A percentile compares a stretch with the other conserved stretches of the same genome.
Conservation (phyloP, 2,113 vertebrate genomes). For the Lophura nycthemera region DNA sequence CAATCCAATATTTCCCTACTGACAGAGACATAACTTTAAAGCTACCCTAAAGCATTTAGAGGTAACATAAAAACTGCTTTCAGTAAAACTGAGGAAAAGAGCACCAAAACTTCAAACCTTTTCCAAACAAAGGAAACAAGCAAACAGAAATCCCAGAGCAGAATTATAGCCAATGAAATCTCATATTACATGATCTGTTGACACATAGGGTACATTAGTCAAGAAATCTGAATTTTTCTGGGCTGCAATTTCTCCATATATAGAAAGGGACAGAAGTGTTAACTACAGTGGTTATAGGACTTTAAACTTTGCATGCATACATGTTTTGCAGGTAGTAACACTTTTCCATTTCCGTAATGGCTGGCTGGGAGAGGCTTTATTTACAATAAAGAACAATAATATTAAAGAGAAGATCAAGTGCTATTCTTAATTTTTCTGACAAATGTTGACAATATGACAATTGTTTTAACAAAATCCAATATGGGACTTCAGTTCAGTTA, state of each 20-base stretch:
- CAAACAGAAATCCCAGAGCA: slow-evolving; percentile 12
- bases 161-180: slow-evolving; percentile 32
- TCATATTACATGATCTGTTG: slow-evolving; percentile 27
- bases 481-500: background rate
- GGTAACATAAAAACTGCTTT: slow-evolving; percentile 46
- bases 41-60: slow-evolving; percentile 26
- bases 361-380: background rate
- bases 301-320: background rate
- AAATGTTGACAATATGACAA: background rate
- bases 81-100: slow-evolving; percentile 16
- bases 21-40: slow-evolving; percentile 36
- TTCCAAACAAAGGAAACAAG: slow-evolving; percentile 37
- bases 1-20: slow-evolving; percentile 31
- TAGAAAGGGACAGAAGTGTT: background rate
- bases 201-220: background rate
- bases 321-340: background rate
- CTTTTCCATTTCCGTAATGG: background rate
- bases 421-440: background rate
- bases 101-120: slow-evolving; percentile 28
- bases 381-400: slow-evolving; percentile 3
- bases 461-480: background rate
- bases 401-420: background rate
- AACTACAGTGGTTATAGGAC: background rate
- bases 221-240: background rate
- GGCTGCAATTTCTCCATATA: background rate